A percentile compares a stretch with the other conserved stretches of the same genome.
phyloP scores from a whole-genome alignment of 2,113 vertebrate genomes.

The Leptobrachium ailaonicum region DNA sequence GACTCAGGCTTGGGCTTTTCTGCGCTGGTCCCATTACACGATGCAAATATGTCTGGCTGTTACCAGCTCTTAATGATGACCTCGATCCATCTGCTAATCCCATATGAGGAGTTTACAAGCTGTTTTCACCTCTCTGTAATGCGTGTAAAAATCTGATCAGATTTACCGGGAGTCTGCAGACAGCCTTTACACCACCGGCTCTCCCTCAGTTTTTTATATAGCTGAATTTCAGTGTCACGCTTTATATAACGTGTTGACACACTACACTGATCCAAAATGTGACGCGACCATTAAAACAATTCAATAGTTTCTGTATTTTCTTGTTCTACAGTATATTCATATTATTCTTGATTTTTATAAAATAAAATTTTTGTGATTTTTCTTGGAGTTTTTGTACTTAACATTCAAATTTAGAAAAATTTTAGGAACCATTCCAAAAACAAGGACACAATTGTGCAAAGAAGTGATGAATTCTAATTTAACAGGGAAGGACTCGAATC shows the following conservation, averaged over 20 bases:
- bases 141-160: slow-evolving; percentile 15
- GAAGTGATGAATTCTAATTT: too few relatives aligned
- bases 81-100: slow-evolving; percentile 35
- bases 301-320: too few relatives aligned
- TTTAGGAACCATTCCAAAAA: too few relatives aligned
- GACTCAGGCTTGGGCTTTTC: background rate
- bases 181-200: background rate
- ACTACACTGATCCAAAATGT: background rate
- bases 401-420: too few relatives aligned
- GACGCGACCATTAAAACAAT: background rate
- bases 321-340: background rate
- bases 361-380: background rate
- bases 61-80: slow-evolving; percentile 7
- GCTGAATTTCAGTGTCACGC: slow-evolving; percentile 1
- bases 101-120: slow-evolving; percentile 34
- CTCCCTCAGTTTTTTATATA: slow-evolving; percentile 20
- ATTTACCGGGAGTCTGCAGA: slow-evolving; percentile 28
- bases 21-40: background rate
- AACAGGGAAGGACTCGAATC: too few relatives aligned
- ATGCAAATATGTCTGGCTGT: slow-evolving; percentile 11
- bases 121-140: slow-evolving; percentile 41
- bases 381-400: too few relatives aligned
- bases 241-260: background rate
- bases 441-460: too few relatives aligned
- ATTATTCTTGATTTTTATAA: background rate